Conservation (phyloP, 2,797 vertebrate genomes). For the Phalloptychus januarius region DNA sequence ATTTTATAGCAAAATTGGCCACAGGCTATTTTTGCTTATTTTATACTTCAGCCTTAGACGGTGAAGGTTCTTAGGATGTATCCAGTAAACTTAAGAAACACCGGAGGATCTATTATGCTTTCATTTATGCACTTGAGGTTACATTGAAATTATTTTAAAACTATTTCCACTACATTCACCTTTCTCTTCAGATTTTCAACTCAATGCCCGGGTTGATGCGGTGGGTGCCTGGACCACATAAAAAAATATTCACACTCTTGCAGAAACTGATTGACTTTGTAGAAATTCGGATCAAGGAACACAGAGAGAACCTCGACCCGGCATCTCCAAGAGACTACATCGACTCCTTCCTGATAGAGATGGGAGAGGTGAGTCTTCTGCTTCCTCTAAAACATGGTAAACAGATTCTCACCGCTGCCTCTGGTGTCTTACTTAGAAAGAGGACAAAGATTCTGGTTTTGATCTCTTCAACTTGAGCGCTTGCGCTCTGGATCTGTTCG, state of each 20-base stretch:
- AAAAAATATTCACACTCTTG: constrained; percentile 37
- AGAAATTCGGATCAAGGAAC: constrained; percentile 54
- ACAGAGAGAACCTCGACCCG: constrained; percentile 65
- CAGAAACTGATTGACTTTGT: constrained; percentile 34
- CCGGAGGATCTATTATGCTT: not conserved
- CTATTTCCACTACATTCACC: not conserved
- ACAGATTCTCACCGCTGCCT: not conserved
- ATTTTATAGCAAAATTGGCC: not conserved
- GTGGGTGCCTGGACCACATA: constrained; percentile 71
- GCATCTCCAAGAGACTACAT: constrained; percentile 76
- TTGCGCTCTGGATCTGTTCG: constrained; percentile 77
- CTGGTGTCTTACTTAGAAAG: constrained; percentile 37
- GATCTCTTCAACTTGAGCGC: constrained; percentile 62
- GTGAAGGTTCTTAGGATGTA: not conserved
- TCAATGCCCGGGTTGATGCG: constrained; percentile 62
- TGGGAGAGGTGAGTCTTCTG: constrained; percentile 69
- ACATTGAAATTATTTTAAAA: not conserved
- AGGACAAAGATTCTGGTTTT: constrained; percentile 72
- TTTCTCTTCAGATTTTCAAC: constrained; percentile 64
- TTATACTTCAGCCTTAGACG: not conserved
- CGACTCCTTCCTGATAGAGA: constrained; percentile 76
- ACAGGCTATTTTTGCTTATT: not conserved
- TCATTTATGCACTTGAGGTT: not conserved
- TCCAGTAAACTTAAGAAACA: not conserved
- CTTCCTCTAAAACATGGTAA: not conserved